These are phyloP conservation scores for Agyllia agylla DNA, from an alignment of 2,888 invertebrate genomes.

Conservation along the genomic window DNA sequence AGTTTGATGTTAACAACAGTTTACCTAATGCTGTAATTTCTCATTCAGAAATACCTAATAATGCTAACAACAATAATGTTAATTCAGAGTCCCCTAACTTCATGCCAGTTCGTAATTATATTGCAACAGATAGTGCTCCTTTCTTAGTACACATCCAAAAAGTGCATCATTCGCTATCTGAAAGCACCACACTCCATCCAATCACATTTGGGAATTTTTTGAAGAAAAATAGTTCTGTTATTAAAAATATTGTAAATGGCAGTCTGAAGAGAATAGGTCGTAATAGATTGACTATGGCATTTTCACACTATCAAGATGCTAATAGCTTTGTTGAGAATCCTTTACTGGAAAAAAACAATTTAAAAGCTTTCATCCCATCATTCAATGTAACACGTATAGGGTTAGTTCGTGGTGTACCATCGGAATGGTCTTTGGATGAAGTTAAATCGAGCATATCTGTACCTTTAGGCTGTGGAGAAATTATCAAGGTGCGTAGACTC, in stretches of 20 bases:
- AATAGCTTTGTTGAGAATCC: neutral
- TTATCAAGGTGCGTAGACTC: neutral
- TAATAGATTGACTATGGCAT: neutral
- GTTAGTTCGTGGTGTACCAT: neutral
- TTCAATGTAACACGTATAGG: conserved; percentile 2
- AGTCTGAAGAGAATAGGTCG: neutral
- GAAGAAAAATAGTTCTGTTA: neutral
- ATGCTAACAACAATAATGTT: neutral
- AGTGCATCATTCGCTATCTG: neutral
- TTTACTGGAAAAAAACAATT: neutral
- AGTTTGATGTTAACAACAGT: neutral
- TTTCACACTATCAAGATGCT: neutral
- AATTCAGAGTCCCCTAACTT: neutral
- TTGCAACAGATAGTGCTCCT: neutral
- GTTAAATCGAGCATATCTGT: neutral
- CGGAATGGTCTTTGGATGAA: neutral
- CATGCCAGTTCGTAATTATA: neutral
- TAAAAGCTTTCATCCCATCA: conserved; percentile 11
- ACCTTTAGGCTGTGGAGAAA: neutral
- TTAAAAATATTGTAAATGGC: neutral
- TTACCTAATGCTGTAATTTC: neutral
- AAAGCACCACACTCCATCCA: conserved; percentile 10
- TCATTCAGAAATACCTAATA: neutral
- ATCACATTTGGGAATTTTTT: neutral
- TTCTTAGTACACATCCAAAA: neutral